phyloP scores from a whole-genome alignment of 2,888 invertebrate species.

The Scrobipalpa atriplicella region DNA sequence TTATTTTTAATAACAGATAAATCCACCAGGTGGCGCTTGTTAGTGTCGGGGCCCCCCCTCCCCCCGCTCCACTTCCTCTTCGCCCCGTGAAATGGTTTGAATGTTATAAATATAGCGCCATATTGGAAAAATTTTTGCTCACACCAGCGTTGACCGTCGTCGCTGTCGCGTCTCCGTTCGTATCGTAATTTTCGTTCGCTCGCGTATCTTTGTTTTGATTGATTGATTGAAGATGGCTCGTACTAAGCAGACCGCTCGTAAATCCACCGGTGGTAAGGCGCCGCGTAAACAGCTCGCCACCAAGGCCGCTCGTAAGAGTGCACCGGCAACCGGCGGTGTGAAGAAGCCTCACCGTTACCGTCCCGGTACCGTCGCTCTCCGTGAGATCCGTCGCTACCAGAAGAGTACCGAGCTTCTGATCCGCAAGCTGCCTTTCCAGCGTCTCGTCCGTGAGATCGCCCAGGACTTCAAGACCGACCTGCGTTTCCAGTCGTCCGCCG shows the following conservation, averaged over 20 bases:
- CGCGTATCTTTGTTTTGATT: not conserved
- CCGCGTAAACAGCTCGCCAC: slow-evolving; percentile 74
- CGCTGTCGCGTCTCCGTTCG: too few species aligned
- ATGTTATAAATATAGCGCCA: not conserved
- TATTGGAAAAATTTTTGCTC: not conserved
- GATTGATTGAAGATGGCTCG: slow-evolving; percentile 13
- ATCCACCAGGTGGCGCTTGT: not conserved
- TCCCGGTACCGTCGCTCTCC: slow-evolving; percentile 86
- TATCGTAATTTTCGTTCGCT: not conserved
- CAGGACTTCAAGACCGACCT: slow-evolving; percentile 88
- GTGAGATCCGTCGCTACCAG: slow-evolving; percentile 88
- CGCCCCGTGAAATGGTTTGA: not conserved
- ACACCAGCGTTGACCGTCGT: too few species aligned
- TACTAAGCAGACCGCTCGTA: slow-evolving; percentile 9
- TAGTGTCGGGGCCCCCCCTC: not conserved
- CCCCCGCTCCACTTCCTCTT: not conserved
- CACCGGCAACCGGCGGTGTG: slow-evolving; percentile 87
- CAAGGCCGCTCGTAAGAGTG: slow-evolving; percentile 88
- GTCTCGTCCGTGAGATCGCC: slow-evolving; percentile 65
- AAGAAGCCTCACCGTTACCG: slow-evolving; percentile 89
- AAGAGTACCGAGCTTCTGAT: slow-evolving; percentile 88
- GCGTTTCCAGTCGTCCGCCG: slow-evolving; percentile 89
- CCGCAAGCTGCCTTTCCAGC: slow-evolving; percentile 88
- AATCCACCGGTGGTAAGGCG: not conserved
- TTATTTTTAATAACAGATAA: too few species aligned